phyloP scores from a whole-genome alignment of 2,888 invertebrate species.

The Hirtodrosophila trivittata region DNA sequence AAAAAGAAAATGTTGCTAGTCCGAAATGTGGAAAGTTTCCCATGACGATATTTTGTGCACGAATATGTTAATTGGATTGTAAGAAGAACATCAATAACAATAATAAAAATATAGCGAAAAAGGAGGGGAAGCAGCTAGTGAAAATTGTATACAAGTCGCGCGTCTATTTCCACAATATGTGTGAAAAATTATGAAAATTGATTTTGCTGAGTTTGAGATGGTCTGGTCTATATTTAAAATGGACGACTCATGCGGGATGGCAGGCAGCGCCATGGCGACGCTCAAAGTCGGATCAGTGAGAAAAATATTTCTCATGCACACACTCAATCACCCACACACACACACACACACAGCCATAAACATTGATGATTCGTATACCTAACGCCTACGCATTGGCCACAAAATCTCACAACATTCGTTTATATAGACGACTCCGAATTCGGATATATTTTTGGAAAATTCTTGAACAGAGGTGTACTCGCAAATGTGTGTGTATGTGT shows the following conservation, averaged over 20 bases:
- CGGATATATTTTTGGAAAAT: constrained; percentile 82
- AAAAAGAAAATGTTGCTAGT: constrained; percentile 18
- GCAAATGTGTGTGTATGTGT: constrained; percentile 9
- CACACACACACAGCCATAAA: background rate
- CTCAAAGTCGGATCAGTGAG: constrained; percentile 50
- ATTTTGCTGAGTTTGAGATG: constrained; percentile 44
- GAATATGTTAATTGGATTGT: constrained; percentile 24
- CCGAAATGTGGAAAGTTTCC: constrained; percentile 50
- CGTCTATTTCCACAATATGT: constrained; percentile 50
- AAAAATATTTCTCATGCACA: constrained; percentile 31
- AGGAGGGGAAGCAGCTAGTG: background rate
- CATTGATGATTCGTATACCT: constrained; percentile 11
- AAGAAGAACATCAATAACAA: constrained; percentile 6
- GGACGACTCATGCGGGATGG: constrained; percentile 63
- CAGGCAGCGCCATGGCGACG: constrained; percentile 23
- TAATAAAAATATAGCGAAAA: constrained; percentile 6
- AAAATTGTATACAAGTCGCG: constrained; percentile 35
- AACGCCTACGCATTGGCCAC: constrained; percentile 66
- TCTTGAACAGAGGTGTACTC: constrained; percentile 55
- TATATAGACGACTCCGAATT: constrained; percentile 73
- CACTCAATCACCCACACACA: constrained; percentile 1
- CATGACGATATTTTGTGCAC: constrained; percentile 16
- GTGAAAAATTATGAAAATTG: constrained; percentile 65
- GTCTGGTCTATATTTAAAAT: constrained; percentile 67
- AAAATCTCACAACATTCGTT: constrained; percentile 38